Evolutionary conservation across 2,113 vertebrate genomes (phyloP).

Genomic region (Hyperopisus bebe): DNA sequence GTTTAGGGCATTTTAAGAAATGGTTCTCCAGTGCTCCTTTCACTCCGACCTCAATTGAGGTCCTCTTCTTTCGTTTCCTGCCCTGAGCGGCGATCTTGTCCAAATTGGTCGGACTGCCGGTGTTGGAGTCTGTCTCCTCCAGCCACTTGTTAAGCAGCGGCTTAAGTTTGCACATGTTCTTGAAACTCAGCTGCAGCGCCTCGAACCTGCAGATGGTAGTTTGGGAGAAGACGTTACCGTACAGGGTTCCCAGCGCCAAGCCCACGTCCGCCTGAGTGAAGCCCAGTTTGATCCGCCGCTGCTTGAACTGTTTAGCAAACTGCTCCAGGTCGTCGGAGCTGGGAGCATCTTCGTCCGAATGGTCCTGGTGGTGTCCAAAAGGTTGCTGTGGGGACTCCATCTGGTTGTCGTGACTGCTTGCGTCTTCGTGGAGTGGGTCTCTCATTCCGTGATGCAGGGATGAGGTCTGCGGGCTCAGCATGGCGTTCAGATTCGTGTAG

Average conservation of each 20-base stretch:
- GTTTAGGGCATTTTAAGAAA: conserved; percentile 98
- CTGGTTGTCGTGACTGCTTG: conserved; percentile 68
- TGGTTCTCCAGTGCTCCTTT: conserved; percentile 96
- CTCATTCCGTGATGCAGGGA: conserved; percentile 77
- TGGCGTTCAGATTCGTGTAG: conserved; percentile 81
- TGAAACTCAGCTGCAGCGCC: conserved; percentile 96
- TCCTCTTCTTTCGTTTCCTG: conserved; percentile 97
- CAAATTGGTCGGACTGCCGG: conserved; percentile 92
- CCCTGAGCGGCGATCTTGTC: conserved; percentile 98
- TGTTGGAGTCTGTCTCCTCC: conserved; percentile 97
- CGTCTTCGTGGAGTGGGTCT: conserved; percentile 78
- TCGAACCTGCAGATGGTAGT: conserved; percentile 98
- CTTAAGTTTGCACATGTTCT: conserved; percentile 98
- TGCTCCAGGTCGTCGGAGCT: conserved; percentile 98
- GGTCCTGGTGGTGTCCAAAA: conserved; percentile 82
- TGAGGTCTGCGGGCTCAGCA: conserved; percentile 75
- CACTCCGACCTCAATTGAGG: conserved; percentile 95
- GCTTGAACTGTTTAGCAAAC: conserved; percentile 99
- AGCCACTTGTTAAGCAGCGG: conserved; percentile 97
- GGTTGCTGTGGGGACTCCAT: conserved; percentile 76
- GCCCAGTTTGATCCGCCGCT: conserved; percentile 96
- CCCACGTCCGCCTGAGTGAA: conserved; percentile 98
- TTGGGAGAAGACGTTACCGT: conserved; percentile 97
- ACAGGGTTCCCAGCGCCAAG: conserved; percentile 90
- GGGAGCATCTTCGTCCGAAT: conserved; percentile 92